Percentiles rank a stretch among this genome's conserved stretches.
These are phyloP conservation scores for Daboia siamensis DNA, from an alignment of 2,113 vertebrate species.

Conservation along the genomic window DNA sequence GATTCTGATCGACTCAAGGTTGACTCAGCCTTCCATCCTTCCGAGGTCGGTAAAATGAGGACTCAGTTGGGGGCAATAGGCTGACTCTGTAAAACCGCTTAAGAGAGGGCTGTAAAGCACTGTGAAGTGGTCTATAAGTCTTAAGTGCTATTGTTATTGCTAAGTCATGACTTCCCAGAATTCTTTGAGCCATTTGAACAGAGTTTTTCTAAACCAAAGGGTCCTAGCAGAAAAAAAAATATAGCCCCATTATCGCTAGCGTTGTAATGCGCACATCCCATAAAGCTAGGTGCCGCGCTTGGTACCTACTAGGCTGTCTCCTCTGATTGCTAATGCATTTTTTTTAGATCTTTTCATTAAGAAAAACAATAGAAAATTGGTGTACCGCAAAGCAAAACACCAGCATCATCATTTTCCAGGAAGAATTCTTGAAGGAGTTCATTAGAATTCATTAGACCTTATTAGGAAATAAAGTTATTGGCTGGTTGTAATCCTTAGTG, in stretches of 20 bases:
- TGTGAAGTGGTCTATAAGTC: too few relatives aligned
- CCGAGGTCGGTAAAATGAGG: too few relatives aligned
- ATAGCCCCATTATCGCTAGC: neutral
- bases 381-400: neutral
- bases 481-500: too few relatives aligned
- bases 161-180: neutral
- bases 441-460: neutral
- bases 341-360: neutral
- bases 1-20: too few relatives aligned
- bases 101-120: too few relatives aligned
- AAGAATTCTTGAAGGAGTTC: neutral
- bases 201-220: neutral
- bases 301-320: neutral
- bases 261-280: neutral
- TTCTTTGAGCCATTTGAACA: neutral
- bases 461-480: neutral
- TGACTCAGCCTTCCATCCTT: too few relatives aligned
- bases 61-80: too few relatives aligned
- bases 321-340: neutral
- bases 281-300: neutral
- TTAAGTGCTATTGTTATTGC: too few relatives aligned
- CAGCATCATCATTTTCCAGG: neutral
- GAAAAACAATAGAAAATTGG: neutral
- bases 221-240: neutral
- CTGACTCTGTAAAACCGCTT: too few relatives aligned